Evolutionary conservation across 2,888 invertebrate species (phyloP), one percentile per base, ranked within the genome.

Genomic region (Mystacides longicornis): DNA sequence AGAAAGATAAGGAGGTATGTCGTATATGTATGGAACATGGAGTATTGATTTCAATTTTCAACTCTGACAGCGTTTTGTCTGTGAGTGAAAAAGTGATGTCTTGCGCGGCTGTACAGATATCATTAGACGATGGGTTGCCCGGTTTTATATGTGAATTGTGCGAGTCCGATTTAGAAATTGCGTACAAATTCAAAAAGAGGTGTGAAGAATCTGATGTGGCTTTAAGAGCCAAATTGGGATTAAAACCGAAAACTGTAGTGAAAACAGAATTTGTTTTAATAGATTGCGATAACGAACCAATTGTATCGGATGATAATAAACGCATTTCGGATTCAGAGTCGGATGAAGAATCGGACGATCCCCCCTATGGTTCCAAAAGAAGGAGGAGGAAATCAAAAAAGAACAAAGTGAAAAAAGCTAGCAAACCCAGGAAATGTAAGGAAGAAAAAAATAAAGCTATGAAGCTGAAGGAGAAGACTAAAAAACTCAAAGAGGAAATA

Each of bases 61-160:
- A 59, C 47, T 42, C 53, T 46, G 65, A 64, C n/a, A 60, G 64
- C 9, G 65, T 64, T 46, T 65, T 68, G 3, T 48, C 59, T 37
- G 68, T 71, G 11, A 72, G 71, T 9, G 72, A 73, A 52, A 67
- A 71, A 64, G 62, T 74, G 55, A 68, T 72, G 68, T 63, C 73
- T 22, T 73, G 73, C 54, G 68, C 72, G n/a, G 64, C 64, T 3
- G 68, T 74, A 1, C 67, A 67, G 55, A 71, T 74, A 49, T 64
- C 65, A 11, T 65, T 63, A 23, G 69, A 70, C 59, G 74, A 74
- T 62, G 72, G 67, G 51, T 66, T 74, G 60, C 74, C 74, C 1
- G 70, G 72, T 55, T 70, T 65, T 49, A 69, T 74, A 20, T 74
- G 74, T 60, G 63, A 63, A 20, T 57, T 64, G 14, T 74, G 74